phyloP scores from a whole-genome alignment of 2,888 invertebrate genomes.

The Ophioninae sp. region DNA sequence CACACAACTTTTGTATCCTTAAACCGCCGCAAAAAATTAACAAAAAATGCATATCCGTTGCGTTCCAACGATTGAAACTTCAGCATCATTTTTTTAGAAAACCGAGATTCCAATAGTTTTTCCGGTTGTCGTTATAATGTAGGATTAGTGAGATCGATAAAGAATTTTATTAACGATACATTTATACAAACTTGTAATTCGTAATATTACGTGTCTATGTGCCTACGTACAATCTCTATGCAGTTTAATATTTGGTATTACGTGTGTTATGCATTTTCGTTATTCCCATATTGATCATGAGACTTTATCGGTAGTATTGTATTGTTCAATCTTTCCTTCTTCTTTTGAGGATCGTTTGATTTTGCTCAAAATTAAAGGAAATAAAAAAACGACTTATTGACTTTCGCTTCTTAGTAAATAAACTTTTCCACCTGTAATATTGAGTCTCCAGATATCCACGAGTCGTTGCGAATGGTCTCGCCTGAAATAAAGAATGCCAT shows the following conservation, averaged over 20 bases:
- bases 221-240: constrained; percentile 76
- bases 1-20: too few relatives aligned
- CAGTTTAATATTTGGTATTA: constrained; percentile 79
- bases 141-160: constrained; percentile 78
- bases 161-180: constrained; percentile 77
- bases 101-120: constrained; percentile 62
- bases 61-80: too few relatives aligned
- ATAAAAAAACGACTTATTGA: constrained; percentile 77
- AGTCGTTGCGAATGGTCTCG: constrained; percentile 66
- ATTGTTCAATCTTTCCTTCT: constrained; percentile 69
- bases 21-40: constrained; percentile 14
- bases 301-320: constrained; percentile 48
- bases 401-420: constrained; percentile 78
- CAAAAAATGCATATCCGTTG: constrained; percentile 38
- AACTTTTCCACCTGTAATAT: constrained; percentile 73
- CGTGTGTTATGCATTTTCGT: constrained; percentile 67
- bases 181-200: constrained; percentile 78
- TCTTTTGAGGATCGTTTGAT: constrained; percentile 79
- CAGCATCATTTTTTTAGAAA: not conserved
- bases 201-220: constrained; percentile 72
- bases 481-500: constrained; percentile 56
- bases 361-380: constrained; percentile 79
- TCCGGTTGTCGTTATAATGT: constrained; percentile 59
- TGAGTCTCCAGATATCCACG: constrained; percentile 66
- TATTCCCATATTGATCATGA: constrained; percentile 58